Base-by-base conservation (phyloP, 2,113 vertebrate species). In the Phodopus roborovskii region DNA sequence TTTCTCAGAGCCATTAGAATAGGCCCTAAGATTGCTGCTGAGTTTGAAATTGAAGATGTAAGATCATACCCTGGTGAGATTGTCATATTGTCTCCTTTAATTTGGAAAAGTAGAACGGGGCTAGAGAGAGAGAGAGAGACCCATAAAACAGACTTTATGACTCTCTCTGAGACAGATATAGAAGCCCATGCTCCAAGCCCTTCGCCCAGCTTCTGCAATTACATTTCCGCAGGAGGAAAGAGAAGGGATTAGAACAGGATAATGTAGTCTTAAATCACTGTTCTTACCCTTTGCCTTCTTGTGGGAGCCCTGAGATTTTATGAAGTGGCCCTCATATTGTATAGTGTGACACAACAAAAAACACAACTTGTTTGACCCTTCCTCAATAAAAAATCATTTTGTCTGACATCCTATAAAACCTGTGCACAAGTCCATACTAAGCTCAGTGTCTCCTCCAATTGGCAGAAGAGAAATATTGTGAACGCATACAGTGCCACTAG, bases 61-160 rank as follows among this genome's bases (percentile, higher is more conserved):
- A 99, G 98, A 98, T 98, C 97, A 98, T 98, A 98, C 98, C 98
- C 98, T 98, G 98, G 98, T 98, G 97, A 98, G 98, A 98, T 98
- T 99, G 99, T 98, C 98, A 97, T 98, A 98, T 98, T 99, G 99
- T 99, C 99, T 99, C 99, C 99, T 99, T 98, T 98, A 99, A 99
- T 99, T 99, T 98, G 96, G 98, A 98, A 98, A 99, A 98, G 97
- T 98, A 98, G 98, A 97, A 92, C 89, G 96, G 96, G 94, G 97
- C 98, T 98, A 98, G 98, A 98, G 98, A 98, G 96, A 99, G 97
- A 53, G 50, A 56, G 98, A 98, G 96, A 99, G 97, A 95, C 98
- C 98, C 98, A 98, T 99, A 99, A 99, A 99, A 99, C 97, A 97
- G 95, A 96, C 97, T 99, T 99, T 99, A 99, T 98, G 98, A 98